phyloP scores from a whole-genome alignment of 2,113 vertebrate species.

The Eublepharis macularius region DNA sequence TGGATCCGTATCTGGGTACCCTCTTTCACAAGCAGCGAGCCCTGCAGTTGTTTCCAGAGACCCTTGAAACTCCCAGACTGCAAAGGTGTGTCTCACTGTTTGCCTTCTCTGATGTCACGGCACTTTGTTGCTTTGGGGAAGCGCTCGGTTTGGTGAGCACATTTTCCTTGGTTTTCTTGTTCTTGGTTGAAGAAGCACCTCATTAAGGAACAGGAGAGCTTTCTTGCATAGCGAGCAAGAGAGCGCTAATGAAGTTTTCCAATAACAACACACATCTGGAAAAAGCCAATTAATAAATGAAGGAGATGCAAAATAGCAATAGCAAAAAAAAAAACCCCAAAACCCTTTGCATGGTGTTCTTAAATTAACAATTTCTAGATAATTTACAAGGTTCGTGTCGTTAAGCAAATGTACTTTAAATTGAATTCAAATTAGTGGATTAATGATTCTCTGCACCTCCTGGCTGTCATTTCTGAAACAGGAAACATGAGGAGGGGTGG shows the following conservation, averaged over 20 bases:
- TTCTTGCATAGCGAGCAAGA: conserved; percentile 33
- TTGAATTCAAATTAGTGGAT: conserved; percentile 78
- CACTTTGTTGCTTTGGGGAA: too few species aligned
- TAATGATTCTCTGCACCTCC: conserved; percentile 68
- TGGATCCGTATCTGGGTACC: too few species aligned
- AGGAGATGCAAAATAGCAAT: neutral
- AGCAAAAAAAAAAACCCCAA: conserved; percentile 48
- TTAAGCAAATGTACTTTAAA: conserved; percentile 80
- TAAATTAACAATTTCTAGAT: conserved; percentile 73
- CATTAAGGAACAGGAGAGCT: conserved; percentile 44
- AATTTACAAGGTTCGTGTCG: conserved; percentile 67
- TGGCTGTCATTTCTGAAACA: conserved; percentile 48
- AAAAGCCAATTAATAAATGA: conserved; percentile 53
- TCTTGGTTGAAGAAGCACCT: conserved; percentile 38
- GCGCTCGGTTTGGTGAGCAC: too few species aligned
- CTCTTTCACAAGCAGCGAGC: too few species aligned
- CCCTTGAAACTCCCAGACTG: too few species aligned
- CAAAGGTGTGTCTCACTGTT: too few species aligned
- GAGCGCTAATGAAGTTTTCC: conserved; percentile 38
- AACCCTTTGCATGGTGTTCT: conserved; percentile 58
- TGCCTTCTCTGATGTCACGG: too few species aligned
- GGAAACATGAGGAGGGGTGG: neutral
- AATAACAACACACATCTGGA: conserved; percentile 45
- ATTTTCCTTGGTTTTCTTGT: conserved; percentile 14
- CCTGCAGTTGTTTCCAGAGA: too few species aligned